Evolutionary conservation across 37 sponge, comb jelly and placozoan genomes (phyloP), one percentile per base, ranked within the genome.

Genomic region (Aplysina aerophoba): DNA sequence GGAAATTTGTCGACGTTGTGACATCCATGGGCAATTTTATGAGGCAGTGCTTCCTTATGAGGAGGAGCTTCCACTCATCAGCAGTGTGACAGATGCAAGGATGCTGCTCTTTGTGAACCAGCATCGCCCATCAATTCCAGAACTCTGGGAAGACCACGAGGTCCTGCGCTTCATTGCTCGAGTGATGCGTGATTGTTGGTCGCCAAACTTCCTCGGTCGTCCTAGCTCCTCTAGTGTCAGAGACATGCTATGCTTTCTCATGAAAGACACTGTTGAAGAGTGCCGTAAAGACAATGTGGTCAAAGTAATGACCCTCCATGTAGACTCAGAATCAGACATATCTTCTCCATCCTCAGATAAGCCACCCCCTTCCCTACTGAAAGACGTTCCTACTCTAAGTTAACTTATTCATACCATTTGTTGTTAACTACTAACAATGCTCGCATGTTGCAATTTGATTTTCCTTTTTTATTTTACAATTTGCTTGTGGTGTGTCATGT

Each of bases 1-100:
- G 92, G 92, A 92, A 73, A 81, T 85, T 22, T 81, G 88, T 21
- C 60, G 83, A 31, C 40, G 92, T 28, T 88, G 92, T 55, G 24
- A 17, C 0, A 57, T 92, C 11, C 74, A 80, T 67, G 92, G 92
- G 77, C 44, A 56, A 15, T 85, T 57, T 55, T 41, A 59, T 39
- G 75, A 80, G 33, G 73, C 80, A 0, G 35, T 66, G 35, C 54
- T 92, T 3, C 92, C 92, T 21, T 92, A 85, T 60, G 30, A 82
- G 11, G 81, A 73, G 20, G 67, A 71, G 67, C 27, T 85, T 0
- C 36, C 81, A 16, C 31, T 15, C 34, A 81, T 72, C 80, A 54
- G 83, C n/a, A 82, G 84, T 38, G 0, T 74, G 19, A 89, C 83
- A 80, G 80, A 88, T 36, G 84, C 87, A 68, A 88, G 33, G 79